Percentiles rank a stretch among this genome's conserved stretches.
phyloP scores from a whole-genome alignment of 1,140 invertebrate species.

The Lepidurus arcticus region DNA sequence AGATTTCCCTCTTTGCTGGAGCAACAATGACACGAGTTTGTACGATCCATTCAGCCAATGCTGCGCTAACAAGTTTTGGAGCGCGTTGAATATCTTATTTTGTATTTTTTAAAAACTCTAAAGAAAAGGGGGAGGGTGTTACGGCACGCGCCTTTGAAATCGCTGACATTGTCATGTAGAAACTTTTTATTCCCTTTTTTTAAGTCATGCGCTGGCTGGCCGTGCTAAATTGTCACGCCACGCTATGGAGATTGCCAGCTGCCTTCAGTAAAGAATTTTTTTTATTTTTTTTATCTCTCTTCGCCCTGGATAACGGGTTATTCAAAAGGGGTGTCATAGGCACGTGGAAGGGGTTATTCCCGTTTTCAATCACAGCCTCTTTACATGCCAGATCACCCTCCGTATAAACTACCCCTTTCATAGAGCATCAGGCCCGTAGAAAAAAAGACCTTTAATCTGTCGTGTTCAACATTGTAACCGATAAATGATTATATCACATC shows the following conservation, averaged over 20 bases:
- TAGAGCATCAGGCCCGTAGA: not conserved
- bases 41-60: not conserved
- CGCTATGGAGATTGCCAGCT: not conserved
- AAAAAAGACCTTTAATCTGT: not conserved
- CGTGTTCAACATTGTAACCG: slow-evolving; percentile 19
- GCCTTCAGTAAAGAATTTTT: slow-evolving; percentile 18
- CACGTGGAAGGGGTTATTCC: slow-evolving; percentile 13
- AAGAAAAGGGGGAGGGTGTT: not conserved
- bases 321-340: slow-evolving; percentile 23
- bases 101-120: not conserved
- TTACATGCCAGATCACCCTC: slow-evolving; percentile 4
- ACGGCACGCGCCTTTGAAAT: slow-evolving; percentile 11
- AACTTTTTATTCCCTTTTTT: slow-evolving; percentile 12
- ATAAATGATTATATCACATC: slow-evolving; percentile 12
- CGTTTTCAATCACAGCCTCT: slow-evolving; percentile 4
- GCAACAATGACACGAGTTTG: slow-evolving; percentile 2
- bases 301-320: not conserved
- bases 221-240: slow-evolving; percentile 8
- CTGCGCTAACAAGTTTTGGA: not conserved
- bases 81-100: slow-evolving; percentile 3
- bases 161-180: not conserved
- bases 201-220: not conserved
- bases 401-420: slow-evolving; percentile 16
- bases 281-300: not conserved
- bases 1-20: not conserved